Evolutionary conservation across 2,797 vertebrate species (phyloP).

Genomic region (Cyprinodon diabolis): DNA sequence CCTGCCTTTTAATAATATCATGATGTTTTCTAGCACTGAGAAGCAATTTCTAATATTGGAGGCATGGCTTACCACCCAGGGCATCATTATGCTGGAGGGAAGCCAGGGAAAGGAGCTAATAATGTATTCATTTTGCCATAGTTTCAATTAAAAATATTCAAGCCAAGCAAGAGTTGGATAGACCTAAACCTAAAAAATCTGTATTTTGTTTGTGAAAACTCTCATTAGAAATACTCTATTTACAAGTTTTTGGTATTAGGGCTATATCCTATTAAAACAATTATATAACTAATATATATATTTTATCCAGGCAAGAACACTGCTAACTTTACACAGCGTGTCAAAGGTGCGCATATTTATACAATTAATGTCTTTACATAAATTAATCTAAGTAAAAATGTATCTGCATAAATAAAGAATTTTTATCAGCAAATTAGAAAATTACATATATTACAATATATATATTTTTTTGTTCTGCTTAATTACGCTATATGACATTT

Average conservation of each 20-base stretch:
- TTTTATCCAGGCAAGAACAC: background rate
- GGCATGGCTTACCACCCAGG: background rate
- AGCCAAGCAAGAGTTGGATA: background rate
- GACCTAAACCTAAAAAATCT: background rate
- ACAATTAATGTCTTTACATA: background rate
- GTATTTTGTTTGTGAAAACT: background rate
- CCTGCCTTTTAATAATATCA: too few relatives aligned
- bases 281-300: background rate
- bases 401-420: too few relatives aligned
- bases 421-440: too few relatives aligned
- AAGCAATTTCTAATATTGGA: background rate
- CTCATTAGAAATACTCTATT: background rate
- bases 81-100: background rate
- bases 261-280: background rate
- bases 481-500: background rate
- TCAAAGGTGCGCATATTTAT: background rate
- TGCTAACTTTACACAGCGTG: background rate
- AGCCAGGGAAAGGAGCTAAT: background rate
- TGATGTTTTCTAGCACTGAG: too few relatives aligned
- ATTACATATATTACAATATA: too few relatives aligned
- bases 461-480: background rate
- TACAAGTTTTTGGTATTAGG: background rate
- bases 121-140: background rate
- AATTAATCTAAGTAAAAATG: too few relatives aligned
- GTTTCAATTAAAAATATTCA: background rate